Evolutionary conservation across 2,113 vertebrate species (phyloP).

Genomic region (Onychorhynchus coronatus): DNA sequence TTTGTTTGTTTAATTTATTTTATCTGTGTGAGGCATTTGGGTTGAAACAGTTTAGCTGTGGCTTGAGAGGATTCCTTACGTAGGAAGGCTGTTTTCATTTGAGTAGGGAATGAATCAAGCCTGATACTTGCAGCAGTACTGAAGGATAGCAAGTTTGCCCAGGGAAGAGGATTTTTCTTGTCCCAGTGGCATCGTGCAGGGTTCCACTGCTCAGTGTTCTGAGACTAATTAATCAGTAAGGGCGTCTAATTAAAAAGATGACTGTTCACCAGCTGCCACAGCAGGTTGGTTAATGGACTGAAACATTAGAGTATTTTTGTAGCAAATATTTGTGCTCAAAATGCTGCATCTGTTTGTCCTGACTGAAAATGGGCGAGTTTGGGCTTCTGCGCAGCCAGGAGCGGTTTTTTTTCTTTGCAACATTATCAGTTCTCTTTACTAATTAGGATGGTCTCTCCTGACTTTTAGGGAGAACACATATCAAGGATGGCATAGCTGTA

Average conservation of each 20-base stretch:
- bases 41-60: not conserved
- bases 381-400: accelerated
- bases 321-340: slow-evolving; percentile 26
- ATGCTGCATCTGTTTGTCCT: not conserved
- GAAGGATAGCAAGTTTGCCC: not conserved
- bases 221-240: slow-evolving; percentile 75
- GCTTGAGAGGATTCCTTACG: not conserved
- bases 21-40: not conserved
- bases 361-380: not conserved
- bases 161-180: slow-evolving; percentile 3
- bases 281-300: slow-evolving; percentile 43
- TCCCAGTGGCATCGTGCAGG: slow-evolving; percentile 11
- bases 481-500: not conserved
- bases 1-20: not conserved
- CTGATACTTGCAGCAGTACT: slow-evolving; percentile 1
- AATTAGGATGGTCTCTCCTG: not conserved
- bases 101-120: slow-evolving; percentile 19
- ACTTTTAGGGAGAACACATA: not conserved
- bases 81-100: not conserved
- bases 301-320: slow-evolving; percentile 25
- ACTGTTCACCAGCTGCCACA: slow-evolving; percentile 67
- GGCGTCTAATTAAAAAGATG: slow-evolving; percentile 72
- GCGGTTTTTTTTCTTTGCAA: not conserved
- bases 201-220: slow-evolving; percentile 55
- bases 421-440: not conserved